Base-by-base conservation (phyloP, 2,797 vertebrate species). In the Perodicticus potto region DNA sequence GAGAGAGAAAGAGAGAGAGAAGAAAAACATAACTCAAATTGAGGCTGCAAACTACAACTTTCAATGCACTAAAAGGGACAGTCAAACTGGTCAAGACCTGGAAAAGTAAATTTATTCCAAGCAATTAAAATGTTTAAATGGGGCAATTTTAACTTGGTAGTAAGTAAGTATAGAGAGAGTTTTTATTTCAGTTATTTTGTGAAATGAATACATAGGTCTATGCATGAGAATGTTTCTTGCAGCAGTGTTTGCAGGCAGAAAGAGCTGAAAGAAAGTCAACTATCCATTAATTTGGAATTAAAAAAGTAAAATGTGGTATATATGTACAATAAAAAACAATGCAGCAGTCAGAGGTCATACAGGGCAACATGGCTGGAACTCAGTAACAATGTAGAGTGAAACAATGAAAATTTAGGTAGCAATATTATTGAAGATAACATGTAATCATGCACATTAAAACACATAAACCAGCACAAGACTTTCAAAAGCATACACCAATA, bases 1-100 rank as follows among this genome's bases (percentile, higher is more conserved):
- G 57, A 67, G 3, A n/a, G 17, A 32, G 55, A 5, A 11, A 76
- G 3, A n/a, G 17, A 32, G 55, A 5, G 14, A 76, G 37, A 82
- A 69, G 45, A 74, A 82, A 69, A 57, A 74, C 11, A 22, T 45
- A 65, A 73, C n/a, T 57, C n/a, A 65, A 86, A 20, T 23, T 82
- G 57, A 83, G 34, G 29, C 45, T 82, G 27, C 16, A 65, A 92
- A 82, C 19, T 61, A 76, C 87, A 95, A 95, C 57, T 61, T 78
- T 2, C 12, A 92, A 37, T 49, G 32, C 49, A 55, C 80, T 69
- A 49, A 87, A 88, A 89, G 57, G 13, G 9, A 77, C 12, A 90
- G 32, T 11, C 14, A 86, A 95, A 76, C 22, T 74, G 72, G 88
- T 74, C 82, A 93, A 80, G 70, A 74, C 40, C 16, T 76, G 34